These are phyloP conservation scores for Hippolais icterina DNA, from an alignment of 2,113 vertebrate species.

Conservation along the genomic window DNA sequence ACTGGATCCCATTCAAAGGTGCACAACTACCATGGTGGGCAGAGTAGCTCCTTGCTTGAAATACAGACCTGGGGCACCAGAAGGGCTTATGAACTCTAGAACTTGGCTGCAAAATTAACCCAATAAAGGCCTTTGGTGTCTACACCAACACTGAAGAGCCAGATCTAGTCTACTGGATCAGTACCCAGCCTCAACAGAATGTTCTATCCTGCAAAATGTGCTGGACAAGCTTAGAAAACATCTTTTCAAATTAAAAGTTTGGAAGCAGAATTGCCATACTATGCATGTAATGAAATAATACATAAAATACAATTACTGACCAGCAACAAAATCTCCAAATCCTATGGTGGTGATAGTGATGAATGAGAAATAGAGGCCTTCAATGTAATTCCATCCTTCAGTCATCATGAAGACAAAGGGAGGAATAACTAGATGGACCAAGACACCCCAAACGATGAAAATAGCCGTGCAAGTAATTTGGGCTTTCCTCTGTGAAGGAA, in stretches of 20 bases:
- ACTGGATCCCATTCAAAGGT: background rate
- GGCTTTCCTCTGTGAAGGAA: conserved; percentile 84
- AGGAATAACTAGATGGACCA: conserved; percentile 92
- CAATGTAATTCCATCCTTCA: conserved; percentile 93
- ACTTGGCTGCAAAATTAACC: background rate
- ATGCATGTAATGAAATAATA: background rate
- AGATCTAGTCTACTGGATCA: background rate
- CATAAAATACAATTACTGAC: conserved; percentile 66
- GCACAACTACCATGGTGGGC: background rate
- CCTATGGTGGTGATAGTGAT: conserved; percentile 97
- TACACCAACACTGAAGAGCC: background rate
- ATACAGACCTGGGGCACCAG: background rate
- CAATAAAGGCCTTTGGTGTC: background rate
- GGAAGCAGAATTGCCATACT: background rate
- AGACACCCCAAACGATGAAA: conserved; percentile 92
- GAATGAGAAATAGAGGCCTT: conserved; percentile 96
- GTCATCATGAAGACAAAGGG: conserved; percentile 96
- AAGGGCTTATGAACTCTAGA: background rate
- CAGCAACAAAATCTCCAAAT: conserved; percentile 95
- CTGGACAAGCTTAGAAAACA: background rate
- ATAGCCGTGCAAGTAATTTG: conserved; percentile 95
- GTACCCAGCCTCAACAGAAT: background rate
- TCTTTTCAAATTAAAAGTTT: background rate
- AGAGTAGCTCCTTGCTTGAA: background rate
- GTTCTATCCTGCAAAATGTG: background rate